Evolutionary conservation across 2,113 vertebrate species (phyloP).

Genomic region (Porphyrio hochstetteri): DNA sequence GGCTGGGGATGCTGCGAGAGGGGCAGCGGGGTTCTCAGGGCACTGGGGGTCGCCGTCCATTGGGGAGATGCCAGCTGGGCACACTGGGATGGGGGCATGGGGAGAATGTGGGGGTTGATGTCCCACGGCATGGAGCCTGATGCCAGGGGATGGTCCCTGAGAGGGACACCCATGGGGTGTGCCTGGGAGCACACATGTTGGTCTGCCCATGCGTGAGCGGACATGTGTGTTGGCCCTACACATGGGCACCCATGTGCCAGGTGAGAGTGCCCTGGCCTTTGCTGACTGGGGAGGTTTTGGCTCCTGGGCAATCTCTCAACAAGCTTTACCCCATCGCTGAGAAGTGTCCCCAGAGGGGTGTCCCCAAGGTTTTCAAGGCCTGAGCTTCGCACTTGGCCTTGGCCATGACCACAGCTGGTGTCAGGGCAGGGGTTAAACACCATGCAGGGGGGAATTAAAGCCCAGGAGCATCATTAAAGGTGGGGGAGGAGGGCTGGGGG

Average conservation of each 20-base stretch:
- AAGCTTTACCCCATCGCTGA: background rate
- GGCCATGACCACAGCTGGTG: background rate
- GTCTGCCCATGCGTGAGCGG: too few relatives aligned
- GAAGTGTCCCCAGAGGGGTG: background rate
- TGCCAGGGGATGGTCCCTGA: background rate
- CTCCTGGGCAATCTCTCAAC: background rate
- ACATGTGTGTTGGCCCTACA: background rate
- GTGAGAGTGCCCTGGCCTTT: background rate
- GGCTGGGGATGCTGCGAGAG: background rate
- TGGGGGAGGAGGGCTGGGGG: background rate
- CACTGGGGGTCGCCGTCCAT: background rate
- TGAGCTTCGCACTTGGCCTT: background rate
- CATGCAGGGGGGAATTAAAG: too few relatives aligned
- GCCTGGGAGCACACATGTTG: too few relatives aligned
- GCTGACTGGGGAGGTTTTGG: rapidly evolving
- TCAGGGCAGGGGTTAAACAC: too few relatives aligned
- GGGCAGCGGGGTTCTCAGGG: too few relatives aligned
- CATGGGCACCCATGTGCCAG: background rate
- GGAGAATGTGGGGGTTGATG: background rate
- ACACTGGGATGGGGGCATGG: background rate
- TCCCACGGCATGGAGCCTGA: background rate
- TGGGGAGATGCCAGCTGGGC: background rate
- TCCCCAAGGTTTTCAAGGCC: background rate
- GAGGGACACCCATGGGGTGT: background rate
- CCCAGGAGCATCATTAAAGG: background rate